Evolutionary conservation across 2,888 invertebrate genomes (phyloP).

Genomic region (Heliconius sara): DNA sequence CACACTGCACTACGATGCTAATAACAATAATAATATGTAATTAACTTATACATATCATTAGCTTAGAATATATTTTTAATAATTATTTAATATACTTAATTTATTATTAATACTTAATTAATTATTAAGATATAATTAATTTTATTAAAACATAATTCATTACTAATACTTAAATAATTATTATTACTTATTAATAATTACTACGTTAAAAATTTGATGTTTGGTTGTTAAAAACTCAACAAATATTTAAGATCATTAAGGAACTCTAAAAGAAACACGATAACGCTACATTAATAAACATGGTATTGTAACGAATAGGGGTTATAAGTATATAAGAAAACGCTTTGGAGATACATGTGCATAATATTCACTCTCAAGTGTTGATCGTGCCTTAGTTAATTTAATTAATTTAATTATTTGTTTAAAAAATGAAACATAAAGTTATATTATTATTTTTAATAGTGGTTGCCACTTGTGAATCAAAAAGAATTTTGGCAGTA

Average conservation of each 20-base stretch:
- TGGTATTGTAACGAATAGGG: neutral
- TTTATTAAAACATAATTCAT: no score
- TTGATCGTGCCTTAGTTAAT: conserved; percentile 11
- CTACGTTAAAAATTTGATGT: no score
- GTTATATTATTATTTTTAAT: conserved; percentile 6
- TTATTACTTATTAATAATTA: no score
- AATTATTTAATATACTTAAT: no score
- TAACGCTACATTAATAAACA: neutral
- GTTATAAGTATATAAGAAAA: conserved; percentile 3
- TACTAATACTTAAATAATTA: no score
- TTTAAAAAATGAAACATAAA: conserved; percentile 5
- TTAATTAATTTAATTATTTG: neutral
- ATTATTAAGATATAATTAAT: no score
- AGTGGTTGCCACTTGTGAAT: conserved; percentile 15
- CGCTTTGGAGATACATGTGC: conserved; percentile 1
- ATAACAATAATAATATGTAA: no score
- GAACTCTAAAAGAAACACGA: conserved; percentile 12
- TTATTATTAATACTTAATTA: no score
- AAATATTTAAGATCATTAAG: neutral
- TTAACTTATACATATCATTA: no score
- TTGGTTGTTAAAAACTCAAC: neutral
- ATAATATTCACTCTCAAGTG: neutral
- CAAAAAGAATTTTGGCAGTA: conserved; percentile 60
- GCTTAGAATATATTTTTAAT: no score
- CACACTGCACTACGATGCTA: no score